Conservation (phyloP, 2,888 invertebrate species). For the Meandrusa payeni region DNA sequence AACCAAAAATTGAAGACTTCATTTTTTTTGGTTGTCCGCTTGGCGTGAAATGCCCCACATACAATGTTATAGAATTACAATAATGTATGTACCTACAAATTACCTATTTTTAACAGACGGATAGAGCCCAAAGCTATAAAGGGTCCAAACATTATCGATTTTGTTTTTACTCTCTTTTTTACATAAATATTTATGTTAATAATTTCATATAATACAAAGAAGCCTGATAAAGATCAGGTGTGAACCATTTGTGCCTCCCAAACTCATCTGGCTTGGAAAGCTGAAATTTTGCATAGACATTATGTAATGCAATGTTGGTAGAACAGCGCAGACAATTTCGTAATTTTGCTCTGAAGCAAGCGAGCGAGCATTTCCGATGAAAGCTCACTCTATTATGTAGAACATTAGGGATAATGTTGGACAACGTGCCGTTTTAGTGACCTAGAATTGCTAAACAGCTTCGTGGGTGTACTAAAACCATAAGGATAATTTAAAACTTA, state of each 20-base stretch:
- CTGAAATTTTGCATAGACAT: constrained; percentile 20
- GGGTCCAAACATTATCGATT: too few species aligned
- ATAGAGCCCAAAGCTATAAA: too few species aligned
- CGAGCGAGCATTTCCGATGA: constrained; percentile 21
- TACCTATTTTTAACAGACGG: too few species aligned
- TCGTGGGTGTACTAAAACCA: constrained; percentile 3
- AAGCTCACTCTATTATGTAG: constrained; percentile 19
- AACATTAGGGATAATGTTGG: constrained; percentile 19
- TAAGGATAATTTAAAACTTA: too few species aligned
- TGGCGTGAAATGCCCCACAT: too few species aligned
- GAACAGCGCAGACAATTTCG: constrained; percentile 19
- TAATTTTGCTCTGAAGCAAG: constrained; percentile 18
- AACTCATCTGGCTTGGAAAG: constrained; percentile 14
- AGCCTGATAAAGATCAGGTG: constrained; percentile 17
- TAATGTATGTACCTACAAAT: too few species aligned
- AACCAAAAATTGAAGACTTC: too few species aligned
- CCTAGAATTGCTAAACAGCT: constrained; percentile 6
- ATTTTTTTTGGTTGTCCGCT: too few species aligned
- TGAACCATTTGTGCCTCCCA: constrained; percentile 1
- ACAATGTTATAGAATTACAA: too few species aligned
- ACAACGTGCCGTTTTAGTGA: constrained; percentile 9
- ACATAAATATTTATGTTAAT: too few species aligned
- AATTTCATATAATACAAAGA: neutral
- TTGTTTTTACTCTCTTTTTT: too few species aligned
- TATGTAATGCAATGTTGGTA: constrained; percentile 12